A percentile compares a stretch with the other conserved stretches of the same genome.
Evolutionary conservation across 2,113 vertebrate species (phyloP).

Genomic region (Myrmophylax atrothorax): DNA sequence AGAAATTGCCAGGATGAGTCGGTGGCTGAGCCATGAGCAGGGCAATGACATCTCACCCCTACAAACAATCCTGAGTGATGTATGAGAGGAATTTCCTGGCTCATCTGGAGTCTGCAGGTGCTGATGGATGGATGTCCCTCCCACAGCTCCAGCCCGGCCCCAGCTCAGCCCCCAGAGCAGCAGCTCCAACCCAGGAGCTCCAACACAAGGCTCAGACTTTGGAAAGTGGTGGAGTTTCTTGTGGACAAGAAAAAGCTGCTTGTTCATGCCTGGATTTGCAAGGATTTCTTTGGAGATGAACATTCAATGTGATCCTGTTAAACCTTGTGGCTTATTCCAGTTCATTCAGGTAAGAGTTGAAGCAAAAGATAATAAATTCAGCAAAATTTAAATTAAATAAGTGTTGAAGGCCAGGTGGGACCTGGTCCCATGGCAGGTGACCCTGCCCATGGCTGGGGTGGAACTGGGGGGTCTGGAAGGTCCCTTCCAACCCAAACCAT

Average conservation of each 20-base stretch:
- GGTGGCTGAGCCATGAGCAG: background rate
- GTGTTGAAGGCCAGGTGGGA: background rate
- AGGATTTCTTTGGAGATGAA: background rate
- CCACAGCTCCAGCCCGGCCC: background rate
- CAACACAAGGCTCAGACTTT: background rate
- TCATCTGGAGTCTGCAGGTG: background rate
- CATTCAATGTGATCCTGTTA: background rate
- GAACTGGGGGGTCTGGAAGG: background rate
- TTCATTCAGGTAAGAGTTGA: background rate
- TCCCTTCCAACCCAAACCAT: background rate
- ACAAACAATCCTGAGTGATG: background rate
- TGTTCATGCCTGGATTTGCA: background rate
- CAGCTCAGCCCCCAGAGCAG: background rate
- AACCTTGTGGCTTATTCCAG: background rate
- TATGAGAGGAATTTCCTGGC: background rate
- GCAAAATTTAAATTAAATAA: background rate
- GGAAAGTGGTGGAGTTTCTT: background rate
- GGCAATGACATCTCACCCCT: constrained; percentile 24
- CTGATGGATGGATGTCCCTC: background rate
- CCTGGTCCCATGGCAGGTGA: background rate
- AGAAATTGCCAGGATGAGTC: background rate
- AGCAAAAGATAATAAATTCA: background rate
- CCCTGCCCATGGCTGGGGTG: background rate
- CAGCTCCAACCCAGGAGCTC: background rate
- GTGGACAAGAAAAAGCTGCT: background rate